These are phyloP conservation scores for Nezara viridula DNA, from an alignment of 2,888 invertebrate species.

Conservation along the genomic window DNA sequence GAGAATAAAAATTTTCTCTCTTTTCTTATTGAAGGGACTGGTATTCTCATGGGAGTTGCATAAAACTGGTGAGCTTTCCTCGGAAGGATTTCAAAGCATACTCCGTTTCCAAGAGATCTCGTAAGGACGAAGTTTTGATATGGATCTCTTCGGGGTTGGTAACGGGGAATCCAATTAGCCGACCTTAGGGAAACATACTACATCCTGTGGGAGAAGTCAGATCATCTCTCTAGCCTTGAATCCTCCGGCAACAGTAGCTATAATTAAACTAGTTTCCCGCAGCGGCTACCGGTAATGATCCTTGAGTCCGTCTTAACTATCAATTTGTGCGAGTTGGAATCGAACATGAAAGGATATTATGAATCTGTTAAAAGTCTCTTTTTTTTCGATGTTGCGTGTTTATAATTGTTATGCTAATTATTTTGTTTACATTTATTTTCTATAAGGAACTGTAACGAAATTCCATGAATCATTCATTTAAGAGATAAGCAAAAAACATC, in stretches of 20 bases:
- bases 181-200: neutral
- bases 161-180: neutral
- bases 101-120: neutral
- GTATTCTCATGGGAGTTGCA: neutral
- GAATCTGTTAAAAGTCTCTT: neutral
- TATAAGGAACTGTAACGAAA: neutral
- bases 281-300: constrained; percentile 19
- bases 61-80: neutral
- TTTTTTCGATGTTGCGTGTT: neutral
- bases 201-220: neutral
- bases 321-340: neutral
- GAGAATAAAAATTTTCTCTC: neutral
- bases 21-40: neutral
- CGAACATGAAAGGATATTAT: neutral
- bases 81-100: neutral
- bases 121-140: neutral
- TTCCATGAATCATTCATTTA: neutral
- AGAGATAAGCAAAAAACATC: neutral
- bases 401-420: neutral
- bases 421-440: neutral
- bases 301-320: neutral
- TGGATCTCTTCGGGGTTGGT: neutral
- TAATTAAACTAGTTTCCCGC: neutral
- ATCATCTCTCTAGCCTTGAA: neutral
- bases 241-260: neutral